A percentile compares a stretch with the other conserved stretches of the same genome.
Conservation (phyloP, 2,888 invertebrate species). For the Busseola fusca region DNA sequence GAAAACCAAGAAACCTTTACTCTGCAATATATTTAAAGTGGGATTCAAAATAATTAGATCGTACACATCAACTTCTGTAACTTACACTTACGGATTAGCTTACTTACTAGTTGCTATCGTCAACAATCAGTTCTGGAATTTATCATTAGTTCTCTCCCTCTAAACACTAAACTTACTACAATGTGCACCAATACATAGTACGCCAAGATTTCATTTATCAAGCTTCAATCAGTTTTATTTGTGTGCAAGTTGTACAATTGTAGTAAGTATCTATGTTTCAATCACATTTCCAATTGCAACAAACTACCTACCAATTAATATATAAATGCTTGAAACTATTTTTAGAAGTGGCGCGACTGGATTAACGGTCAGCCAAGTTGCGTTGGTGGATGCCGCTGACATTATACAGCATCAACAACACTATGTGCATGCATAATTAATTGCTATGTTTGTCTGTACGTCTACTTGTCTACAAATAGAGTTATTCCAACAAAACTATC, state of each 20-base stretch:
- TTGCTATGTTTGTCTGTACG: conserved; percentile 56
- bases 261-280: conserved; percentile 52
- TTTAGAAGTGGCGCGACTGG: conserved; percentile 29
- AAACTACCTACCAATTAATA: conserved; percentile 59
- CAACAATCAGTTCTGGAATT: conserved; percentile 84
- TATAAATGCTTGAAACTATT: conserved; percentile 60
- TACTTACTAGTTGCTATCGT: conserved; percentile 78
- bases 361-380: conserved; percentile 10
- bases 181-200: conserved; percentile 46
- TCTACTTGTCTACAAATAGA: conserved; percentile 60
- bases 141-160: conserved; percentile 68
- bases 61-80: conserved; percentile 67
- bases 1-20: conserved; percentile 56
- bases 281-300: conserved; percentile 55
- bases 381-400: conserved; percentile 18
- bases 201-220: conserved; percentile 5
- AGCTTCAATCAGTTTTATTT: neutral
- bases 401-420: conserved; percentile 31
- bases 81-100: conserved; percentile 81
- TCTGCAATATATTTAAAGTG: conserved; percentile 61
- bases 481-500: conserved; percentile 57
- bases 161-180: conserved; percentile 65
- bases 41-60: conserved; percentile 69
- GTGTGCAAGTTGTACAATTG: conserved; percentile 22
- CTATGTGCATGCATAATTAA: conserved; percentile 62